phyloP scores from a whole-genome alignment of 2,113 vertebrate species.

The Epinephelus moara region DNA sequence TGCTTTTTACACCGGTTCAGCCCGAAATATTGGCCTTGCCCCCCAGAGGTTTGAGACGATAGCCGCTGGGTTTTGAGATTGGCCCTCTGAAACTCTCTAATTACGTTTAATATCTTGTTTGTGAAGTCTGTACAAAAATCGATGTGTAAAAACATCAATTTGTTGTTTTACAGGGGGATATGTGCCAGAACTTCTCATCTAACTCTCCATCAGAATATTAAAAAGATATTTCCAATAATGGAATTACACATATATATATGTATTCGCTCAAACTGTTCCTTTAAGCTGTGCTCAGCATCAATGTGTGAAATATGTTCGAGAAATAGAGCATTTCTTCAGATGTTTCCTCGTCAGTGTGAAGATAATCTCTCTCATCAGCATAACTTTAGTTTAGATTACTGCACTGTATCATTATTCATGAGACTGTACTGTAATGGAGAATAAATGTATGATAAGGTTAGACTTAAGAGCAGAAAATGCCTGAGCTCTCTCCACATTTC shows the following conservation, averaged over 20 bases:
- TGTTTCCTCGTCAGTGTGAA: background rate
- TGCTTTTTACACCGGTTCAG: no score
- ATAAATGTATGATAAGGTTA: constrained; percentile 51
- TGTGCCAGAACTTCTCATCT: background rate
- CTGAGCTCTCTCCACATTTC: constrained; percentile 50
- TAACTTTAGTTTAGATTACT: constrained; percentile 31
- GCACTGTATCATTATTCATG: constrained; percentile 47
- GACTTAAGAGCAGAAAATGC: constrained; percentile 43
- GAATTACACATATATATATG: background rate
- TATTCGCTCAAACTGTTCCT: background rate
- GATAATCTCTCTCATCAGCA: constrained; percentile 40
- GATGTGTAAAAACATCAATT: no score
- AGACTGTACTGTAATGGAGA: constrained; percentile 38
- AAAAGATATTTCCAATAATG: background rate
- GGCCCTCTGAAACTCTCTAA: background rate
- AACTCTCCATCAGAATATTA: background rate
- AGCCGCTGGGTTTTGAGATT: background rate
- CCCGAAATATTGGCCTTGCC: no score
- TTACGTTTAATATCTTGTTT: background rate
- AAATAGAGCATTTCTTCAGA: constrained; percentile 16
- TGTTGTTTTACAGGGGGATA: no score
- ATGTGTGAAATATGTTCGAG: background rate
- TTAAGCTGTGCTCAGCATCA: background rate
- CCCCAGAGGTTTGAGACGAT: no score
- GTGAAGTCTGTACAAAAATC: background rate